phyloP scores from a whole-genome alignment of 2,888 invertebrate species.

The Oscheius sp. region DNA sequence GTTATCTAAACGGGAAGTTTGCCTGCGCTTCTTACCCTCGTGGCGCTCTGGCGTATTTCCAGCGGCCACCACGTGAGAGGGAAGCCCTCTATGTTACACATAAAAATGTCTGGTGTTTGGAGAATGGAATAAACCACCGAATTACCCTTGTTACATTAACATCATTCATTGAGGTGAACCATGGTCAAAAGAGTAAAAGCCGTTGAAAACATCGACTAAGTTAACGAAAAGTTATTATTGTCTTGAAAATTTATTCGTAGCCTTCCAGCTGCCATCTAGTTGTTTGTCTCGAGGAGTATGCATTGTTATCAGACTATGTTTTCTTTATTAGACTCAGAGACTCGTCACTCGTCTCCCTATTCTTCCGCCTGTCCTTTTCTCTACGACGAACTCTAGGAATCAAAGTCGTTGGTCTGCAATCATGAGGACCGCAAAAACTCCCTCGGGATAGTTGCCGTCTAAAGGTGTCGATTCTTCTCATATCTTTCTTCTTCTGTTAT shows the following conservation, averaged over 20 bases:
- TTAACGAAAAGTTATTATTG: too few species aligned
- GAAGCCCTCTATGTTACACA: constrained; percentile 10
- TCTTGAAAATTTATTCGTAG: too few species aligned
- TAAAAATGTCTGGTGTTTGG: not conserved
- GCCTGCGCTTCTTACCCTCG: constrained; percentile 19
- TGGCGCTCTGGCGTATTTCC: constrained; percentile 1
- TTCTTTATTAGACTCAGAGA: too few species aligned
- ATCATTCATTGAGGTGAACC: not conserved
- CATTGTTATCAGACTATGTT: too few species aligned
- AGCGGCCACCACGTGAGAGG: constrained; percentile 2
- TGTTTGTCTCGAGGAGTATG: too few species aligned
- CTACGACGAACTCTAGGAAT: not conserved
- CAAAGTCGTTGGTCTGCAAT: constrained; percentile 5
- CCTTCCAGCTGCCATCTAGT: too few species aligned
- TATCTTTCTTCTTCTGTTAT: constrained; percentile 1
- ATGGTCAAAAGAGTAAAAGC: too few species aligned
- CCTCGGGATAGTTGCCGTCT: constrained; percentile 10
- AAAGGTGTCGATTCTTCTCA: constrained; percentile 24
- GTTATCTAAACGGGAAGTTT: not conserved
- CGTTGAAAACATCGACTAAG: too few species aligned
- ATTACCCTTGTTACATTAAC: not conserved
- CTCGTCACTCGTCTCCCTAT: too few species aligned
- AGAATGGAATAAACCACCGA: not conserved
- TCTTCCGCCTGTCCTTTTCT: not conserved
- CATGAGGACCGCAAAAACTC: constrained; percentile 20